Percentiles rank a stretch among this genome's conserved stretches.
Evolutionary conservation across 2,113 vertebrate species (phyloP).

Genomic region (Astatoreochromis straeleni): DNA sequence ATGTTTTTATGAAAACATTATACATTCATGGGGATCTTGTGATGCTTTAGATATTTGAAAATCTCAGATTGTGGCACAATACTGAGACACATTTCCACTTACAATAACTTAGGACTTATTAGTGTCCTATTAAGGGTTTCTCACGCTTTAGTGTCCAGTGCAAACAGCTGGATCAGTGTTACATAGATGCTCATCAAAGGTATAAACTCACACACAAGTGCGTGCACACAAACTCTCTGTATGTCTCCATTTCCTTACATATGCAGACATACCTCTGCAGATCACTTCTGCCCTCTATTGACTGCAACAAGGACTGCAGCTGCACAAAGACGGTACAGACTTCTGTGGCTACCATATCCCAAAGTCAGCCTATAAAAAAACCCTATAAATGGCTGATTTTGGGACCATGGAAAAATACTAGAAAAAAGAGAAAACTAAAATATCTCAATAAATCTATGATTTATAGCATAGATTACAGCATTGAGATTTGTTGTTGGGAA

Average conservation of each 20-base stretch:
- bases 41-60: neutral
- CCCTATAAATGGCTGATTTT: neutral
- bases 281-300: slow-evolving; percentile 88
- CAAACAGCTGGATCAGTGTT: neutral
- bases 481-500: neutral
- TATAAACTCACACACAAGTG: slow-evolving; percentile 3
- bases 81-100: neutral
- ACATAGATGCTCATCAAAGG: neutral
- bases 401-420: neutral
- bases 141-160: neutral
- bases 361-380: neutral
- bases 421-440: neutral
- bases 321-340: neutral
- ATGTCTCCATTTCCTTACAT: neutral
- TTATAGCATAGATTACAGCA: neutral
- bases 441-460: neutral
- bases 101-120: neutral
- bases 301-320: slow-evolving; percentile 39
- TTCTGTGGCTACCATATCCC: neutral
- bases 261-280: slow-evolving; percentile 32
- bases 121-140: neutral
- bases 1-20: neutral
- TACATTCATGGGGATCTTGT: neutral
- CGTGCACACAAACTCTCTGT: neutral
- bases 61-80: neutral